phyloP scores from a whole-genome alignment of 2,797 vertebrate genomes.

The Buphagus erythrorhynchus region DNA sequence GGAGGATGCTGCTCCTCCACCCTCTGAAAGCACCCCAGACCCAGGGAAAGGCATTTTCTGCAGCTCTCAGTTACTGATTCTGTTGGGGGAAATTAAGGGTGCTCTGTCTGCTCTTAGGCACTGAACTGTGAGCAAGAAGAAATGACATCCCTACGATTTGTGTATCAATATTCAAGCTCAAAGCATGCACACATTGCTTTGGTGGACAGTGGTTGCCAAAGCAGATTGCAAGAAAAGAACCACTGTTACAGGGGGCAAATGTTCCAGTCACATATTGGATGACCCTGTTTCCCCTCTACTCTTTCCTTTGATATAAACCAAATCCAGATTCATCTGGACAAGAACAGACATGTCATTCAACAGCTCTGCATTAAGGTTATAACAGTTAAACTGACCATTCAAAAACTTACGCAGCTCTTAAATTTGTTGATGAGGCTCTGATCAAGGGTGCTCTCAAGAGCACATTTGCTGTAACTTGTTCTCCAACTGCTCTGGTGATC shows the following conservation, averaged over 20 bases:
- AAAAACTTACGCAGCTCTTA: neutral
- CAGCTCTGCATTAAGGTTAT: neutral
- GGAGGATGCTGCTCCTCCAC: neutral
- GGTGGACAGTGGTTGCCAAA: neutral
- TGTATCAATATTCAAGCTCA: neutral
- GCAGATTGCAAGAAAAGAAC: neutral
- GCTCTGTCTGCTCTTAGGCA: neutral
- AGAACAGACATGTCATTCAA: neutral
- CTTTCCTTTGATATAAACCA: neutral
- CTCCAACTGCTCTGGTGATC: neutral
- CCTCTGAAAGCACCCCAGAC: neutral
- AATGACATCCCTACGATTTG: neutral
- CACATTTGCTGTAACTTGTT: neutral
- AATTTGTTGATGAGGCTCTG: neutral
- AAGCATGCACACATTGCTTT: neutral
- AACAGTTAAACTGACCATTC: neutral
- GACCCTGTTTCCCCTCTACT: neutral
- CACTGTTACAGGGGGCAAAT: accelerated
- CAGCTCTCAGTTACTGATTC: neutral
- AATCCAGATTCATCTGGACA: neutral
- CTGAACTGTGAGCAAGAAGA: neutral
- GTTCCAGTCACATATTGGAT: neutral
- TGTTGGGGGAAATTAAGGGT: accelerated
- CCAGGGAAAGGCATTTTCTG: neutral
- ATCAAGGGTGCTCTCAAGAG: neutral